Evolutionary conservation across 2,888 invertebrate genomes (phyloP).

Genomic region (Pelosia muscerda): DNA sequence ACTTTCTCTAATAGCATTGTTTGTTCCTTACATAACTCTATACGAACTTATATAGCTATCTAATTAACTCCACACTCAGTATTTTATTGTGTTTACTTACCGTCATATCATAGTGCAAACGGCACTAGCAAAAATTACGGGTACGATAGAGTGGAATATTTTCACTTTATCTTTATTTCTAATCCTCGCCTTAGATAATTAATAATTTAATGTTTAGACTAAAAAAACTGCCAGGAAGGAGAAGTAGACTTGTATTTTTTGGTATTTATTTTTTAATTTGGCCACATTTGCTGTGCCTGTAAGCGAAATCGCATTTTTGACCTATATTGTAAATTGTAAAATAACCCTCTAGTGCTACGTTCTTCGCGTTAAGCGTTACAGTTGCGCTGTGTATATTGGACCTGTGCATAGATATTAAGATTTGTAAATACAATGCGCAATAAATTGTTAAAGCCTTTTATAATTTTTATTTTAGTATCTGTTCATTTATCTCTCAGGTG

Average conservation of each 20-base stretch:
- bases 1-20: constrained; percentile 16
- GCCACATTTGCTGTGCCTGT: not conserved
- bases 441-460: constrained; percentile 47
- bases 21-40: constrained; percentile 17
- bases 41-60: not conserved
- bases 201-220: constrained; percentile 1
- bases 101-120: constrained; percentile 39
- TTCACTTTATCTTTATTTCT: constrained; percentile 20
- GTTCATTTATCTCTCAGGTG: not conserved
- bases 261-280: not conserved
- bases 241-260: not conserved
- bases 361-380: constrained; percentile 40
- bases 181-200: constrained; percentile 10
- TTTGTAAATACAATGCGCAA: constrained; percentile 50
- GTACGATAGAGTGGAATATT: constrained; percentile 26
- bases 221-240: not conserved
- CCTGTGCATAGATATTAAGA: constrained; percentile 38
- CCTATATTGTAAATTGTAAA: constrained; percentile 32
- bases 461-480: constrained; percentile 34
- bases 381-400: constrained; percentile 44
- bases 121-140: constrained; percentile 28
- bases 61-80: constrained; percentile 29
- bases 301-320: constrained; percentile 22
- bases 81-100: constrained; percentile 43
- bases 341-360: constrained; percentile 32